Conservation (phyloP, 2,797 vertebrate genomes). For the Channa striata region DNA sequence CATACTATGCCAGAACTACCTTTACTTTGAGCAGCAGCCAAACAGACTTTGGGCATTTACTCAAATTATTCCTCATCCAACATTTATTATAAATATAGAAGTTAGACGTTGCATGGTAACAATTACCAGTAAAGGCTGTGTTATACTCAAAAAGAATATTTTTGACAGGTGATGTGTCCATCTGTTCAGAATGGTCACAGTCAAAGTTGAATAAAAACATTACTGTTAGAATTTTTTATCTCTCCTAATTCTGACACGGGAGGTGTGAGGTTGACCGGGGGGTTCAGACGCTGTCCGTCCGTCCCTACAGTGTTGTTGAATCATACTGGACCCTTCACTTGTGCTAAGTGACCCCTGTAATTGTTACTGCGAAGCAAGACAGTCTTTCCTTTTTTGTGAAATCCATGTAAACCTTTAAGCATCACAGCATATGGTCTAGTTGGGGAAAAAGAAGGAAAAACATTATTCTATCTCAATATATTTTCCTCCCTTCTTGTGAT, state of each 20-base stretch:
- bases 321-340: background rate
- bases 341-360: background rate
- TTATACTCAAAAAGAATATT: no score
- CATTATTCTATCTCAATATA: conserved; percentile 31
- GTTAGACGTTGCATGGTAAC: no score
- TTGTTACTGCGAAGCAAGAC: conserved; percentile 1
- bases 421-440: background rate
- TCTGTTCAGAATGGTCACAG: background rate
- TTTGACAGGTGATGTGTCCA: background rate
- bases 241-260: background rate
- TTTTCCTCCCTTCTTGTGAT: conserved; percentile 41
- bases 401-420: conserved; percentile 12
- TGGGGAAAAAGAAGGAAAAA: background rate
- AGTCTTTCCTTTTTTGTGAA: conserved; percentile 3
- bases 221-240: no score
- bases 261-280: background rate
- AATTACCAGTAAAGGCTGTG: no score
- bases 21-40: conserved; percentile 5
- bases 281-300: no score
- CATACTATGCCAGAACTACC: background rate
- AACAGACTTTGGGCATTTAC: background rate
- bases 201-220: no score
- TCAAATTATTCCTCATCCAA: background rate
- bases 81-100: background rate
- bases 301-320: background rate